Evolutionary conservation across 2,113 vertebrate genomes (phyloP).

Genomic region (Pteronura brasiliensis): DNA sequence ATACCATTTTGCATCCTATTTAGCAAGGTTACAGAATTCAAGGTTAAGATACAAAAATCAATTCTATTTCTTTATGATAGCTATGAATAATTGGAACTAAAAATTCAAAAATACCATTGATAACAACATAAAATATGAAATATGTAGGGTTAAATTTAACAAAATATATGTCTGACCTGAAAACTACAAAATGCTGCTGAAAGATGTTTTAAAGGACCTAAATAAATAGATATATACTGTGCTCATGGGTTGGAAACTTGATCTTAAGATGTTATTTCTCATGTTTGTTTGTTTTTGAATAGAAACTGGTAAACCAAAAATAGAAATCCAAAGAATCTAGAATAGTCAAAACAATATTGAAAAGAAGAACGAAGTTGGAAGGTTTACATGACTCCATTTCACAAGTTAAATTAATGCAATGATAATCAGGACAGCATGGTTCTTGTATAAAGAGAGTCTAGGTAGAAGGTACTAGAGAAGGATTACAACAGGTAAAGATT

Average conservation of each 20-base stretch:
- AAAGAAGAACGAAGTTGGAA: constrained; percentile 20
- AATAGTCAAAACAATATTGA: constrained; percentile 38
- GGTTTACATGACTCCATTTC: not conserved
- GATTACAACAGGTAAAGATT: not conserved
- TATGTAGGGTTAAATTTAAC: constrained; percentile 5
- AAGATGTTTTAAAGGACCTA: not conserved
- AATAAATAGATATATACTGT: not conserved
- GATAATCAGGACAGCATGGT: not conserved
- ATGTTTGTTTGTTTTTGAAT: not conserved
- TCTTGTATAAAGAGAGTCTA: not conserved
- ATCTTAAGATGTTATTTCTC: constrained; percentile 6
- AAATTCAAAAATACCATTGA: not conserved
- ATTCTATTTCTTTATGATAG: constrained; percentile 12
- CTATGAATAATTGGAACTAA: not conserved
- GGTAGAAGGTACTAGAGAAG: not conserved
- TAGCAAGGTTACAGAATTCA: constrained; percentile 18
- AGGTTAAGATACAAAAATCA: constrained; percentile 8
- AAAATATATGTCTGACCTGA: constrained; percentile 1
- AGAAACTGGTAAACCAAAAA: not conserved
- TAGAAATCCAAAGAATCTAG: not conserved
- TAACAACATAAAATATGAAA: constrained; percentile 24
- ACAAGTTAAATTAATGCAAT: not conserved
- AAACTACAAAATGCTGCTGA: constrained; percentile 6
- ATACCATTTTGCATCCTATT: not conserved
- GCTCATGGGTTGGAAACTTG: not conserved